These are phyloP conservation scores for Amazona guildingii DNA, from an alignment of 2,113 vertebrate genomes.

Conservation along the genomic window DNA sequence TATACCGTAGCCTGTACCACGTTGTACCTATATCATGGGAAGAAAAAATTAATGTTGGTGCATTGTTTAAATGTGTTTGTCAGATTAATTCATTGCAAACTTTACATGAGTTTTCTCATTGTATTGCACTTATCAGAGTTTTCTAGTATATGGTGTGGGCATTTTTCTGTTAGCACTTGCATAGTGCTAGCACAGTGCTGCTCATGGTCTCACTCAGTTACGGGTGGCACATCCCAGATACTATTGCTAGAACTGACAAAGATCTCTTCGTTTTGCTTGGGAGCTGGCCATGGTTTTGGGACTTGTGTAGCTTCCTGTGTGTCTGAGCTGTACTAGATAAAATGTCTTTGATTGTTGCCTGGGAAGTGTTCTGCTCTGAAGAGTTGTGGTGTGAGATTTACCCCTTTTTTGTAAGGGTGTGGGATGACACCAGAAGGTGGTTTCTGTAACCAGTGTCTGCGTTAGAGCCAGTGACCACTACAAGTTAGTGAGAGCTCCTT, in stretches of 20 bases:
- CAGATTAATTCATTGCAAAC: background rate
- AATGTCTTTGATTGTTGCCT: background rate
- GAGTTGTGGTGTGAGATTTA: background rate
- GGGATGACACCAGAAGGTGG: background rate
- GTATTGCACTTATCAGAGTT: background rate
- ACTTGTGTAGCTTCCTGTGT: background rate
- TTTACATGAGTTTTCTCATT: background rate
- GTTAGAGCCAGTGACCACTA: background rate
- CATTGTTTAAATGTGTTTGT: background rate
- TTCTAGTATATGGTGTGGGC: background rate
- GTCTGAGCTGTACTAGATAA: background rate
- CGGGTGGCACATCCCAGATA: background rate
- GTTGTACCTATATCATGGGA: accelerated
- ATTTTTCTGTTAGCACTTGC: background rate
- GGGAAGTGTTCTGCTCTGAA: background rate
- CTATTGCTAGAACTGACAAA: background rate
- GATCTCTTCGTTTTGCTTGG: background rate
- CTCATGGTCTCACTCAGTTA: background rate
- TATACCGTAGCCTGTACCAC: background rate
- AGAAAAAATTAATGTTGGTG: background rate
- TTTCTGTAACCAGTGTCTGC: background rate
- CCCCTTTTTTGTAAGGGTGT: background rate
- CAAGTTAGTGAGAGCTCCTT: background rate
- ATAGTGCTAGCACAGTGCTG: accelerated
- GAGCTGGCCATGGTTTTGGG: background rate